Conservation (phyloP, 2,888 invertebrate genomes). For the Synanthedon tipuliformis region DNA sequence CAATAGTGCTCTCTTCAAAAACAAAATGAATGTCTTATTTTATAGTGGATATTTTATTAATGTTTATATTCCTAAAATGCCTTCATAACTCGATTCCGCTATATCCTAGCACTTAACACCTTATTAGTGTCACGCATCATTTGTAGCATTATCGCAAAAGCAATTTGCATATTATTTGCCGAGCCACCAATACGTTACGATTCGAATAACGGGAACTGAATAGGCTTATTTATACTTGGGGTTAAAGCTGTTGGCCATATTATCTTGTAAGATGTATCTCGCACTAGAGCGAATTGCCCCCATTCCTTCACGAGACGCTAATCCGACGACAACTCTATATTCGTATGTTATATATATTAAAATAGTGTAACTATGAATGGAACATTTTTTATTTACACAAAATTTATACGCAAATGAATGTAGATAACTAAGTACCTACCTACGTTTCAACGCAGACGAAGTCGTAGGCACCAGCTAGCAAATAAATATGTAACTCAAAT, state of each 20-base stretch:
- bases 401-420: too few species aligned
- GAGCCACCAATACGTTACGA: conserved; percentile 10
- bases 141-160: conserved; percentile 34
- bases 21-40: too few species aligned
- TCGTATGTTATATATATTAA: too few species aligned
- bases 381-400: too few species aligned
- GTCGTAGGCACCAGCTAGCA: too few species aligned
- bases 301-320: not conserved
- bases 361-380: too few species aligned
- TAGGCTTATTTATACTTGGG: conserved; percentile 11
- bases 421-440: too few species aligned
- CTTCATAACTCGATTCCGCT: not conserved
- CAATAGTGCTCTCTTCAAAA: too few species aligned
- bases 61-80: not conserved
- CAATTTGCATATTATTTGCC: conserved; percentile 39
- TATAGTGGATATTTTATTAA: too few species aligned
- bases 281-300: not conserved
- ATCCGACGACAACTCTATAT: not conserved
- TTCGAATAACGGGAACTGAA: conserved; percentile 31
- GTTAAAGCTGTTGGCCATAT: conserved; percentile 23
- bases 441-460: too few species aligned
- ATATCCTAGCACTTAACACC: not conserved
- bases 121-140: conserved; percentile 13
- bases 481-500: too few species aligned
- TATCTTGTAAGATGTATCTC: conserved; percentile 16